phyloP scores from a whole-genome alignment of 2,113 vertebrate species.

The Leptocoma aspasia region DNA sequence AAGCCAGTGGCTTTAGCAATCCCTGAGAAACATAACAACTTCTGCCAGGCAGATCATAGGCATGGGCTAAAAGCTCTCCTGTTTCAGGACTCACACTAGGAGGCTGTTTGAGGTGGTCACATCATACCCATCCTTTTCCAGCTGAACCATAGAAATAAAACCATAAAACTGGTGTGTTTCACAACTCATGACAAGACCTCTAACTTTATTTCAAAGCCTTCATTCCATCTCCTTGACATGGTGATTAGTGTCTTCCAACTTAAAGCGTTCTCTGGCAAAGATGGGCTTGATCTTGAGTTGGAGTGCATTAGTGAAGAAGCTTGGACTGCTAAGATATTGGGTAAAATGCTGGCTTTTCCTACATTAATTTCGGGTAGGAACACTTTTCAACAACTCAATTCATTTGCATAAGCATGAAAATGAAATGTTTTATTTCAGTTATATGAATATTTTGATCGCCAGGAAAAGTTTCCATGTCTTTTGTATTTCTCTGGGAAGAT shows the following conservation, averaged over 20 bases:
- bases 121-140: neutral
- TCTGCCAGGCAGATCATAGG: neutral
- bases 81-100: neutral
- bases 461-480: neutral
- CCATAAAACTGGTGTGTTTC: neutral
- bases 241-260: neutral
- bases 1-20: neutral
- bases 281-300: neutral
- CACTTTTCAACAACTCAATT: neutral
- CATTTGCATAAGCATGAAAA: neutral
- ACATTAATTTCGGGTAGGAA: neutral
- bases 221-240: neutral
- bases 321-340: neutral
- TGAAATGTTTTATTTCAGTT: neutral
- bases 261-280: neutral
- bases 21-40: neutral
- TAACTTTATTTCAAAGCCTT: neutral
- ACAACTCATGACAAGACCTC: neutral
- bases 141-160: neutral
- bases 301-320: accelerated
- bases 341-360: neutral
- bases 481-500: neutral
- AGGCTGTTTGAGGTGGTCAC: neutral
- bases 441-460: neutral
- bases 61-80: neutral